Evolutionary conservation across 1,140 invertebrate genomes (phyloP).

Genomic region (Drosophila micromelanica): DNA sequence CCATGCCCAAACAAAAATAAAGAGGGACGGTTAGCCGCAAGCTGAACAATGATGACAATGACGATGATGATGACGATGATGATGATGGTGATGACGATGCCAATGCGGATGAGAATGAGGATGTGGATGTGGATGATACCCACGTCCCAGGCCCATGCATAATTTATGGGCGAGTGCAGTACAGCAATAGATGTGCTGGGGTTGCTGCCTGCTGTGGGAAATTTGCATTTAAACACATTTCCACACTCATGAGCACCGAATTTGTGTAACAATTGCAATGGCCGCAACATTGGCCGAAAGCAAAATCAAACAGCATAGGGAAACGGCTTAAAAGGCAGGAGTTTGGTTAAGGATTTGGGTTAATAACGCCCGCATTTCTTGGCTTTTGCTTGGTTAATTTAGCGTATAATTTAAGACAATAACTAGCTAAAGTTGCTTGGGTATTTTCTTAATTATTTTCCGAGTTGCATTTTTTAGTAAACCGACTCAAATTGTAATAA

Average conservation of each 20-base stretch:
- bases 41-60: too few species aligned
- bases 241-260: slow-evolving; percentile 69
- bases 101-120: slow-evolving; percentile 19
- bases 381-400: slow-evolving; percentile 27
- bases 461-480: too few species aligned
- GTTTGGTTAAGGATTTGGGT: not conserved
- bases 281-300: not conserved
- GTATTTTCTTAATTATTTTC: not conserved
- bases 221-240: slow-evolving; percentile 73
- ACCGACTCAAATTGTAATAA: too few species aligned
- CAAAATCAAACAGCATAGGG: not conserved
- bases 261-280: slow-evolving; percentile 42
- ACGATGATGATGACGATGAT: slow-evolving; percentile 22
- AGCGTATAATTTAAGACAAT: not conserved
- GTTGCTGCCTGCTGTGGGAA: slow-evolving; percentile 7
- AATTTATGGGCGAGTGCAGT: slow-evolving; percentile 63
- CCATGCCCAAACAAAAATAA: too few species aligned
- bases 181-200: slow-evolving; percentile 23
- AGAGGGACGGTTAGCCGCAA: too few species aligned
- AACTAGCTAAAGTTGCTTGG: too few species aligned
- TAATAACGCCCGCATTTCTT: too few species aligned
- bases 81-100: slow-evolving; percentile 14
- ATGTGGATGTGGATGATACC: slow-evolving; percentile 2
- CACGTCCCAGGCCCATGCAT: slow-evolving; percentile 51
- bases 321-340: slow-evolving; percentile 9